Percentiles rank a stretch among this genome's conserved stretches.
Conservation (phyloP, 2,888 invertebrate genomes). For the Xylota segnis region DNA sequence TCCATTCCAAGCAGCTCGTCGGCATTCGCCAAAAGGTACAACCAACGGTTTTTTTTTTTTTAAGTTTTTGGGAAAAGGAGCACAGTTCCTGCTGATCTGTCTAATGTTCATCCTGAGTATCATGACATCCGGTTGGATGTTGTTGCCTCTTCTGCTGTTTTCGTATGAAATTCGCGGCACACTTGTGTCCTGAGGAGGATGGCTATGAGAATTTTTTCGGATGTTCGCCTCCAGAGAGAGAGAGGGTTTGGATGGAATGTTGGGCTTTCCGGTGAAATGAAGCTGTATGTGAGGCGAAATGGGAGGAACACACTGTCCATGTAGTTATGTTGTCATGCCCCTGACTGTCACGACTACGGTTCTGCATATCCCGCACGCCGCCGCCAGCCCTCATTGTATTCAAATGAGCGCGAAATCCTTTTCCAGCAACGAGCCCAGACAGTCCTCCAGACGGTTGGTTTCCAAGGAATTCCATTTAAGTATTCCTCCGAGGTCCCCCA, state of each 20-base stretch:
- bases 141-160: conserved; percentile 1
- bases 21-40: conserved; percentile 62
- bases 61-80: conserved; percentile 21
- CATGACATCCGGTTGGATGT: conserved; percentile 50
- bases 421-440: background rate
- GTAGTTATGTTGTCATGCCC: background rate
- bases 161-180: conserved; percentile 26
- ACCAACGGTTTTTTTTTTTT: background rate
- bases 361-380: background rate
- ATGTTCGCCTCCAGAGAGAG: background rate
- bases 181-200: conserved; percentile 21
- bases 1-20: conserved; percentile 24
- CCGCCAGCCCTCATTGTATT: conserved; percentile 58
- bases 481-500: conserved; percentile 12
- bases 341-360: background rate
- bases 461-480: conserved; percentile 33
- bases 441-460: conserved; percentile 19
- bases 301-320: too few relatives aligned
- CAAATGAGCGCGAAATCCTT: conserved; percentile 31
- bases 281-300: background rate
- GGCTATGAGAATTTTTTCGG: background rate
- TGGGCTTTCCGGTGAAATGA: background rate
- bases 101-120: conserved; percentile 41
- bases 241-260: background rate
- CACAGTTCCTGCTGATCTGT: conserved; percentile 56